Evolutionary conservation across 2,797 vertebrate species (phyloP), one percentile per base, ranked within the genome.

Genomic region (Vespertilio murinus): DNA sequence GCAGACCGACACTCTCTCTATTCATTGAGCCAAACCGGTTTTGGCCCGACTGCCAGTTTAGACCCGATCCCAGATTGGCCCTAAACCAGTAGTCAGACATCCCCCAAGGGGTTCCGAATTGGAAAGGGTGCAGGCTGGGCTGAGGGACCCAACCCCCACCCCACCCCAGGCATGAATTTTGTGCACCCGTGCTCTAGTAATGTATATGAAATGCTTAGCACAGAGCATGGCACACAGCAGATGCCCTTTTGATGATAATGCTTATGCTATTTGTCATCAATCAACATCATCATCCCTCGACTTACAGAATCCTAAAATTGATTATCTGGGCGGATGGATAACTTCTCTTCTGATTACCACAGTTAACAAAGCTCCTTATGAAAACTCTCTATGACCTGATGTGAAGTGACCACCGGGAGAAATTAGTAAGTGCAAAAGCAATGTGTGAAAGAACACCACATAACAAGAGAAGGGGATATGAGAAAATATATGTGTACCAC

Each of bases 141-240:
- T 61, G 59, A 30, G 13, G 59, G 6, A 30, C 28, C 20, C 52
- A 54, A 61, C 59, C 25, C 28, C 28, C 59, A 0, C 5, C 59
- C 5, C 28, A 0, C 12, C 59, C 2, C 28, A 2, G 3, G 28
- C 2, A 5, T 3, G 2, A 61, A 61, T 61, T 61, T 30, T 5
- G 1, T 61, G 28, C 12, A 61, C 28, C 25, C 2, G 5, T 4
- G 23, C 56, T 59, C 56, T 59, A 59, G 56, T n/a, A 16, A 83
- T 56, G 61, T 28, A 12, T 0, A 11, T 11, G 11, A 80, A 75
- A 77, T 8, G 52, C 14, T 35, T 49, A 54, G 35, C 14, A 67
- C 25, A 30, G 17, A 90, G 77, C 54, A 47, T 0, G 6, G 40
- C 40, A 42, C 6, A 85, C 0, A 67, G 70, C 2, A 67, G 69